Evolutionary conservation across 2,797 vertebrate species (phyloP), one percentile per base, ranked within the genome.

Genomic region (Neomorphus geoffroyi): DNA sequence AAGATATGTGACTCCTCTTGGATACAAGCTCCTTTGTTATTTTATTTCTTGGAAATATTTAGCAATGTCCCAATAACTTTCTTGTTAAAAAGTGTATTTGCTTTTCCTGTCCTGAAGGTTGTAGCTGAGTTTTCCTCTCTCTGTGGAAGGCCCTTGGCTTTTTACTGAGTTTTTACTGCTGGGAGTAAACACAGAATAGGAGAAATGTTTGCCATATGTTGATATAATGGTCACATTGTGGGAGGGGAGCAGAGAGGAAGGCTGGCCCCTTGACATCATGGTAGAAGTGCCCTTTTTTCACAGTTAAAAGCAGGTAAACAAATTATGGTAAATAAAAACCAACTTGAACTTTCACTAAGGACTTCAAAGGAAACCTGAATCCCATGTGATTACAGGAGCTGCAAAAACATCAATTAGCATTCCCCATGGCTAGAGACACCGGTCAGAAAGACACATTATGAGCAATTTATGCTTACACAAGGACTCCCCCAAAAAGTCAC

Each of bases 211-310:
- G 74, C 92, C 92, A 96, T 94, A 94, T 96, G 96, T 96, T 95
- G 93, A 97, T 94, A 97, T 97, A 97, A 97, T 93, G 92, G 94
- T 95, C 91, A 96, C 94, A 90, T 95, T 96, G 94, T 95, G 95
- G 94, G 81, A 96, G 91, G 88, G 84, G 71, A 95, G 88, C 71
- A 53, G 85, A 91, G 85, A 93, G 89, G 67, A 93, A 96, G 92
- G 88, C 78, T 93, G 92, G 86, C 88, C 66, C 65, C 88, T 82
- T 94, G 90, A 96, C 94, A 96, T 97, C 96, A 96, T 80, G 70
- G 83, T 84, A 92, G 73, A 95, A 95, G 81, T 94, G 74, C 95
- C 93, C 78, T 90, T 92, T 94, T 90, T 92, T 90, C 93, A 72
- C 77, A 90, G 90, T 81, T 82, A 89, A 62, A 94, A 83, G 87